Base-by-base conservation (phyloP, 1,140 invertebrate genomes). In the Plodia interpunctella region DNA sequence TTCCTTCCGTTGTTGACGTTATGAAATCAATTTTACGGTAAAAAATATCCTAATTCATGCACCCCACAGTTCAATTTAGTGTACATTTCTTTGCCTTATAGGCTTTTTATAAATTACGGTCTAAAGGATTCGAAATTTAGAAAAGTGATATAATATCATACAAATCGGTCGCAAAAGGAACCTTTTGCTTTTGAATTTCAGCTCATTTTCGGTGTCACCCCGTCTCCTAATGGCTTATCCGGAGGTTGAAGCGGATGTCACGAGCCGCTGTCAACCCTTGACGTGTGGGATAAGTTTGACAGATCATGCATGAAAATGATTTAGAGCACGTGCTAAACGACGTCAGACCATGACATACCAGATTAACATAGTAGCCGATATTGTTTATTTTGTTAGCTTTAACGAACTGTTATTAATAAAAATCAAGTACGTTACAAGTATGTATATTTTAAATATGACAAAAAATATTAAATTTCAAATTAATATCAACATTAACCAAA, bases 261-360 rank as follows among this genome's bases (percentile, higher is more conserved):
- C 77, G 78, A 74, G 74, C 86, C 75, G 66, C 68, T 76, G 81
- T 88, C 83, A 88, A 82, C 78, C 77, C 78, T 78, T 87, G 86
- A 87, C 81, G 75, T 80, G 57, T 62, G 59, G 77, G 80, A 82
- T 86, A 81, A 83, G 63, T 86, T 86, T 82, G 75, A 81, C 78
- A 66, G 76, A 86, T 87, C 74, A 78, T 79, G 67, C 72, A 74
- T 65, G 72, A 79, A 78, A 76, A 85, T 82, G 69, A 77, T 74
- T 70, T 70, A 72, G 66, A 63, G 63, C 69, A 72, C 56, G 61
- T 72, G 72, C 65, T 63, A 59, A 66, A 67, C 38, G 30, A 49
- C 59, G 60, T 51, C 54, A 62, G 55, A 66, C 63, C 55, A 57
- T 49, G 38, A 56, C 59, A 44, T 13, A 20, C 55, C 25, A 44